Conservation (phyloP, 2,113 vertebrate genomes). For the Melierax canorus region DNA sequence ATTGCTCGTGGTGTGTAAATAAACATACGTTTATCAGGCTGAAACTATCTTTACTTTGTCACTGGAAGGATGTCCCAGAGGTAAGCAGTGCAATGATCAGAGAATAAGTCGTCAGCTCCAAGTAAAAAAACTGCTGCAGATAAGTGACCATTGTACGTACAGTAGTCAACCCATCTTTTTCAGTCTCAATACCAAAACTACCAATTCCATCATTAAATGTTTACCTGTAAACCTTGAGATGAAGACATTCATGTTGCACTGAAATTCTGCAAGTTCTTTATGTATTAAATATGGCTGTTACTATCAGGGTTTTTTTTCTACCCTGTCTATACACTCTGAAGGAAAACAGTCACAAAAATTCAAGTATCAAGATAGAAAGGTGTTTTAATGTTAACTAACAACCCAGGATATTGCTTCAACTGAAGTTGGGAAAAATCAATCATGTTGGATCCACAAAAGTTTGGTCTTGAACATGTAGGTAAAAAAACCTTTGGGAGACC, state of each 20-base stretch:
- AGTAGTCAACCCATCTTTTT: background rate
- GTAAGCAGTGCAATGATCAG: background rate
- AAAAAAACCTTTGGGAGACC: background rate
- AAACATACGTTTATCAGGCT: background rate
- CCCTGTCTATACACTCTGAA: background rate
- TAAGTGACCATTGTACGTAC: background rate
- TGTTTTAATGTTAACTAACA: background rate
- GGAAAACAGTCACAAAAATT: background rate
- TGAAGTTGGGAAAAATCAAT: background rate
- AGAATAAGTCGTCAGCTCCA: background rate
- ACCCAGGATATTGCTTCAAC: background rate
- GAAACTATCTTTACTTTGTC: background rate
- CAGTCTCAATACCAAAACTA: background rate
- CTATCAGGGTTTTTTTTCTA: background rate
- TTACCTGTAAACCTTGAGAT: background rate
- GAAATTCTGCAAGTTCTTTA: background rate
- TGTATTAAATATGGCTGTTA: background rate
- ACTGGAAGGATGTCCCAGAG: background rate
- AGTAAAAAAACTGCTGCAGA: background rate
- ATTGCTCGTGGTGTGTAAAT: background rate
- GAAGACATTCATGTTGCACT: background rate
- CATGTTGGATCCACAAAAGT: background rate
- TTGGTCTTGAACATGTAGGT: background rate
- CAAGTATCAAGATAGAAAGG: background rate
- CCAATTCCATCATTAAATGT: background rate